Evolutionary conservation across 2,888 invertebrate genomes (phyloP), one percentile per base, ranked within the genome.

Genomic region (Eupsilia transversa): DNA sequence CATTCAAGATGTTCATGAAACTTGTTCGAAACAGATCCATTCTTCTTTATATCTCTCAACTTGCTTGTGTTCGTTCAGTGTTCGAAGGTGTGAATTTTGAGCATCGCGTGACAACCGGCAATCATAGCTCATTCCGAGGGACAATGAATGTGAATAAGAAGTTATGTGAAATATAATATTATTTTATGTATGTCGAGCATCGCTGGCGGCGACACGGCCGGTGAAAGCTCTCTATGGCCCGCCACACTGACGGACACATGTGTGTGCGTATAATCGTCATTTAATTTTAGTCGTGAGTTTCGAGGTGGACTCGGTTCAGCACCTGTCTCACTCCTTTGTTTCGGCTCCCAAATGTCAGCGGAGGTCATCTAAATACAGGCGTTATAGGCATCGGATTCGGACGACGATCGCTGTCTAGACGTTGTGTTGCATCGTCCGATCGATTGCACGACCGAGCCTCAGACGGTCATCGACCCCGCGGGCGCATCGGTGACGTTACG

Each of bases 401-500:
- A 92, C 91, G 90, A 92, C 93, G 94, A 93, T 94, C 94, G 93
- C 91, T 92, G 96, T 95, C 96, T 96, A 96, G 96, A 96, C 96
- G 94, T 93, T 94, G 93, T 90, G 94, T 94, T 95, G 95, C 95
- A 94, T 94, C 94, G 96, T 93, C 94, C 95, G 94, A 96, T 96
- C 96, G 96, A 96, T 96, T 94, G 95, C 93, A 94, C 94, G 95
- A 93, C 92, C 93, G 90, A 92, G 93, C 94, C 93, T 94, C 94
- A 95, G 96, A 94, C 96, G 96, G 96, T 95, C 96, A 90, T 92
- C 94, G 96, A 96, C 96, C 96, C 94, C 94, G 91, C 93, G 94
- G 94, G 94, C 95, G 95, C 96, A 95, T 96, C 96, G 95, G 94
- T 96, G 96, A 96, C 96, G 96, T 95, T 95, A 93, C 96, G 96